Evolutionary conservation across 2,797 vertebrate genomes (phyloP).

Genomic region (Xenentodon cancila): DNA sequence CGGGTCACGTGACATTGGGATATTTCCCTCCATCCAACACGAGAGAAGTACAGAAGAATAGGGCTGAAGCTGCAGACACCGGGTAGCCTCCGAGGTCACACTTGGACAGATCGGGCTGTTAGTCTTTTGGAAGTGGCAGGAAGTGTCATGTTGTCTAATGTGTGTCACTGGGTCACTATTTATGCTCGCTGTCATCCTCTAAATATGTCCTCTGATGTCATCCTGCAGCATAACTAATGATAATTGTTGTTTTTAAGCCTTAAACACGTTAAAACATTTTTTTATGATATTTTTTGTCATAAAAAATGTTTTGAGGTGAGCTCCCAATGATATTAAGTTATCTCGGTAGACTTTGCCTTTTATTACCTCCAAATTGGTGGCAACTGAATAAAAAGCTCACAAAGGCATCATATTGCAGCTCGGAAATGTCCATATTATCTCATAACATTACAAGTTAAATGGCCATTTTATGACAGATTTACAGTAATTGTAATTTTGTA

Average conservation of each 20-base stretch:
- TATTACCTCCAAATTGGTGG: too few relatives aligned
- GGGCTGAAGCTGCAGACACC: background rate
- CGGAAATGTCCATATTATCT: too few relatives aligned
- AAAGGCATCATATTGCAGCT: too few relatives aligned
- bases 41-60: background rate
- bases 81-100: slow-evolving; percentile 22
- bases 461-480: too few relatives aligned
- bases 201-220: slow-evolving; percentile 16
- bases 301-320: too few relatives aligned
- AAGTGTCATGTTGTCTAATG: slow-evolving; percentile 12
- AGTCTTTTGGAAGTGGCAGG: slow-evolving; percentile 21
- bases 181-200: slow-evolving; percentile 13
- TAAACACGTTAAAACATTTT: background rate
- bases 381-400: too few relatives aligned
- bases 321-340: too few relatives aligned
- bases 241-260: background rate
- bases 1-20: slow-evolving; percentile 3
- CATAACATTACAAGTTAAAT: too few relatives aligned
- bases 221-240: background rate
- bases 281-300: too few relatives aligned
- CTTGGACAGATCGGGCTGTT: background rate
- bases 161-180: slow-evolving; percentile 22
- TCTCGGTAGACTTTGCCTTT: too few relatives aligned
- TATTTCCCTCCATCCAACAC: slow-evolving; percentile 24
- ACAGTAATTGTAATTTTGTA: too few relatives aligned